Percentiles rank a stretch among this genome's conserved stretches.
Conservation (phyloP, 1,140 invertebrate genomes). For the Drosophila nigrodunni region DNA sequence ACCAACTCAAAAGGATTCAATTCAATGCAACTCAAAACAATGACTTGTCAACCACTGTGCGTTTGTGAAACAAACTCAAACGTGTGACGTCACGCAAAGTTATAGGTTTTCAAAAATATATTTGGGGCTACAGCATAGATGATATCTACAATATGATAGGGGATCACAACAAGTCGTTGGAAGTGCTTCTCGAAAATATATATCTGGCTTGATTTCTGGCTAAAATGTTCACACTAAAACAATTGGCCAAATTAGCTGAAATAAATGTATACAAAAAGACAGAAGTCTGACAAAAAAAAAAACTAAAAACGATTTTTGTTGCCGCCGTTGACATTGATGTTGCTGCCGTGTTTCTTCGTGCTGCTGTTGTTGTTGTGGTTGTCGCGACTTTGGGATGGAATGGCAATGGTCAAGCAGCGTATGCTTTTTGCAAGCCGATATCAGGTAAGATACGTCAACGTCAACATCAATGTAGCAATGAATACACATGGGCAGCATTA, state of each 20-base stretch:
- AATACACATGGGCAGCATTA: slow-evolving; percentile 63
- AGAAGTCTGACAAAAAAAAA: neutral
- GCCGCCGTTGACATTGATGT: neutral
- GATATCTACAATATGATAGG: neutral
- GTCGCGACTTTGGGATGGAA: slow-evolving; percentile 38
- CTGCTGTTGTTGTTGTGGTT: neutral
- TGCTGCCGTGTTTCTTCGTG: neutral
- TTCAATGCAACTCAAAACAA: neutral
- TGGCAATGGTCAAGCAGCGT: slow-evolving; percentile 39
- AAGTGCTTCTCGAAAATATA: slow-evolving; percentile 12
- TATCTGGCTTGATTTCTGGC: slow-evolving; percentile 10
- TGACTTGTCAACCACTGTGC: slow-evolving; percentile 12
- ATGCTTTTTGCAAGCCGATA: slow-evolving; percentile 64
- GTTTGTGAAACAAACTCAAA: neutral
- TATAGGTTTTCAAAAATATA: neutral
- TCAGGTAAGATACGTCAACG: slow-evolving; percentile 68
- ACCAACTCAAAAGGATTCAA: slow-evolving; percentile 5
- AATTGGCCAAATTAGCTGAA: slow-evolving; percentile 36
- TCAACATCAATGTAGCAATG: slow-evolving; percentile 71
- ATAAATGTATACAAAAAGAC: slow-evolving; percentile 27
- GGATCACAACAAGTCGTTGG: neutral
- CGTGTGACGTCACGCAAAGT: slow-evolving; percentile 4
- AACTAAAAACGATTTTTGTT: slow-evolving; percentile 2
- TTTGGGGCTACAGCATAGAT: slow-evolving; percentile 9
- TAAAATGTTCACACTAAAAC: slow-evolving; percentile 27